Base-by-base conservation (phyloP, 2,113 vertebrate species). In the Paracanthobrama guichenoti region DNA sequence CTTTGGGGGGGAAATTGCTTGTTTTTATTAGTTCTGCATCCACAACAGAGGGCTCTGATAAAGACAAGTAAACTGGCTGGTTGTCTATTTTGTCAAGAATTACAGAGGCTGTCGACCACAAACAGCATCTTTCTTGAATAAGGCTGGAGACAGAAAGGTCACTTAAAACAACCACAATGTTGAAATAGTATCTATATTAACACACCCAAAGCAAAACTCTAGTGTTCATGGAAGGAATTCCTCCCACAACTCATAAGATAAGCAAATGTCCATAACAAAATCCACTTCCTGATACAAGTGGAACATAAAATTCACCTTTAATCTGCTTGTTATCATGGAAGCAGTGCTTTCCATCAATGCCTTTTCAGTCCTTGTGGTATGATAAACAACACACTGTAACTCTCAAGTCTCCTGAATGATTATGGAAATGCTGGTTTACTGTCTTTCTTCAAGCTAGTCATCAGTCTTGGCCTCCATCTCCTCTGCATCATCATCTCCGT, bases 381-480 rank as follows among this genome's bases (percentile, higher is more conserved):
- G 75, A 84, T 84, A 20, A 80, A 48, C 59, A 28, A 46, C 13
- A 50, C 48, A 77, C 46, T 66, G 4, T n/a, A 55, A 57, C 31
- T 69, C 42, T 71, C 22, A 60, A 67, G 28, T 26, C 48, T 42
- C 44, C 22, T 66, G 59, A 84, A 76, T 39, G 60, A 64, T 76
- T 39, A 35, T 84, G 46, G 60, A 46, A 77, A 26, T 16, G 28
- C 62, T 67, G 46, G 28, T 83, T 64, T 50, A 31, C 24, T 22
- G 22, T 67, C n/a, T 46, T 18, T 48, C 31, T 39, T 57, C 31
- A 71, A 28, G 73, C 90, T 95, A 99, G 90, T 99, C 98, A 91
- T 99, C 98, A 0, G 96, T 91, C 93, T 99, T 99, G 91, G 96
- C 98, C 94, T 99, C 98, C 97, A 98, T 98, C 93, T 98, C 98